Base-by-base conservation (phyloP, 1,140 invertebrate species). In the Zaprionus ornatus region DNA sequence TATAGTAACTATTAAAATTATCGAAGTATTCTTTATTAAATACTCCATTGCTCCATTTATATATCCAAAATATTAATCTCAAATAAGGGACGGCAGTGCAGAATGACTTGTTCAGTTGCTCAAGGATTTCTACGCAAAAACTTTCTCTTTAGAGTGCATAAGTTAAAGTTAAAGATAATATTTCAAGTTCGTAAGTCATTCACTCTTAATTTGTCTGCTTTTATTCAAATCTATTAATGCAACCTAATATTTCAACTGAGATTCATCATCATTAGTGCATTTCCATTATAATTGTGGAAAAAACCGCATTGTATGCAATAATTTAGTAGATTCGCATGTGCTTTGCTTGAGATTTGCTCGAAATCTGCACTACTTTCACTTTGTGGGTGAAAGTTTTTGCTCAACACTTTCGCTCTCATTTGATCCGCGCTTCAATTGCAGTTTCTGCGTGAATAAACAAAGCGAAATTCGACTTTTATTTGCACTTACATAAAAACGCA, bases 291-390 rank as follows among this genome's bases (percentile, higher is more conserved):
- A 17, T 17, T 55, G 13, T 55, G 21, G 23, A 19, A 27, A 9
- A 29, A 59, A 13, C 37, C 32, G 59, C 60, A 70, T 42, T 23
- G 55, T n/a, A 56, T 69, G 17, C 19, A 25, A 9, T 37, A 48
- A 27, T 19, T 57, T 48, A 74, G 29, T 50, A 13, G 37, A 56
- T 65, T 54, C 79, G 60, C 25, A 75, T 71, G 45, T 17, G 25
- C 12, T 57, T 76, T 55, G 52, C 50, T 17, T 42, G 40, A 42
- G 40, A 42, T 42, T 42, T 17, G 40, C 40, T 62, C 69, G 12
- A 45, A 68, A 42, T 66, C 50, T 90, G 78, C 80, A 80, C 77
- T 70, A 88, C 84, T 88, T 88, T 88, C 84, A 84, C 84, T 81
- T 77, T 56, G 9, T 59, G 86, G 78, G 84, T 75, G 84, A 88